Base-by-base conservation (phyloP, 2,113 vertebrate species). In the Bucco capensis region DNA sequence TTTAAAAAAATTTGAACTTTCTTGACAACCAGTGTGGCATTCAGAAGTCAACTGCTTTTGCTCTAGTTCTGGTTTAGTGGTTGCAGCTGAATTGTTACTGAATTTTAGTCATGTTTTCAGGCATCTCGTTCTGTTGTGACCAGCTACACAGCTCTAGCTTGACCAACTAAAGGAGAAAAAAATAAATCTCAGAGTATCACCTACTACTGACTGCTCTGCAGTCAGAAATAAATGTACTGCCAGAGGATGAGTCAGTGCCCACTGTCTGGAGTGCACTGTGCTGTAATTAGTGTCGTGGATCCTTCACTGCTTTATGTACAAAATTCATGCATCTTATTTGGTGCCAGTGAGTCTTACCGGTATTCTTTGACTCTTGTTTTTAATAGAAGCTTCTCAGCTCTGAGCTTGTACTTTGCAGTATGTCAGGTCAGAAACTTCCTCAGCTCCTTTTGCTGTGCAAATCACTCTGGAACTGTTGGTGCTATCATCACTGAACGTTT, bases 251-350 rank as follows among this genome's bases (percentile, higher is more conserved):
- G 57, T 24, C 42, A 46, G 56, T 17, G 40, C 27, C 19, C 28
- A 1, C 10, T 38, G 17, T 19, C 42, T 17, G 42, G 24, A 53
- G 23, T 12, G 31, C 14, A 4, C 23, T 4, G 31, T 1, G 0
- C 25, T 40, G 22, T 23, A 23, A 12, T 27, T 13, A 14, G 25
- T 33, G n/a, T 6, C 30, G 58, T 18, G 58, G 9, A 11, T 27
- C 47, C 14, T 30, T n/a, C 38, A 1, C 28, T 54, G 67, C 23
- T 33, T 27, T 4, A 0, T 0, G 33, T 16, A 25, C 3, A 6
- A 51, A 13, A 54, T 9, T 11, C 4, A n/a, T 10, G 21, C 18
- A 12, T 40, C 53, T n/a, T 10, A 0, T 23, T 81, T 31, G 23
- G 27, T 25, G 44, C 6, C 22, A 51, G 2, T 18, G 50, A 2